Evolutionary conservation across 2,797 vertebrate genomes (phyloP).

Genomic region (Tiaroga cobitis): DNA sequence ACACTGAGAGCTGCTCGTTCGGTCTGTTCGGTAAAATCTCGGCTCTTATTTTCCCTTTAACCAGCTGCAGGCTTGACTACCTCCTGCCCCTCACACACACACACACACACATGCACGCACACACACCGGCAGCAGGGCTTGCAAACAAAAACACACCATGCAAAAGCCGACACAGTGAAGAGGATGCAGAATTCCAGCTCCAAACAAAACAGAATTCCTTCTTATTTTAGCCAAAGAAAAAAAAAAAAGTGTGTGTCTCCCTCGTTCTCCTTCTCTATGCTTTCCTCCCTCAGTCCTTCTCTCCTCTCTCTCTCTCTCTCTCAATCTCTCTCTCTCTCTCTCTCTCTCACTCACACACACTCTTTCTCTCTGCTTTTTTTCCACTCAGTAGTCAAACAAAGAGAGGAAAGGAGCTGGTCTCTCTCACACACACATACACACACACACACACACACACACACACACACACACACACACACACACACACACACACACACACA

Average conservation of each 20-base stretch:
- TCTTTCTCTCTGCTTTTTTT: slow-evolving; percentile 72
- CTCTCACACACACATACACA: slow-evolving; percentile 55
- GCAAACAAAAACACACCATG: slow-evolving; percentile 58
- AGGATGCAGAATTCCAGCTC: slow-evolving; percentile 45
- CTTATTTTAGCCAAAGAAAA: slow-evolving; percentile 59
- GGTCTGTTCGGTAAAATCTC: slow-evolving; percentile 76
- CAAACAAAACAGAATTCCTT: slow-evolving; percentile 49
- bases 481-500: slow-evolving; percentile 66
- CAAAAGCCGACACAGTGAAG: slow-evolving; percentile 50
- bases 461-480: slow-evolving; percentile 70
- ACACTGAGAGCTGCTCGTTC: slow-evolving; percentile 60
- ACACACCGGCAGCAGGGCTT: slow-evolving; percentile 24
- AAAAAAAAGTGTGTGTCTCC: slow-evolving; percentile 62
- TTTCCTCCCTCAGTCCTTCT: slow-evolving; percentile 53
- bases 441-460: slow-evolving; percentile 69
- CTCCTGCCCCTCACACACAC: slow-evolving; percentile 64
- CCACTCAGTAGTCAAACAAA: slow-evolving; percentile 86
- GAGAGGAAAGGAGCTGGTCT: slow-evolving; percentile 82
- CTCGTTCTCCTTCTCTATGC: slow-evolving; percentile 53
- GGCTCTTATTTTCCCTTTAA: slow-evolving; percentile 71
- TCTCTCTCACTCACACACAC: slow-evolving; percentile 66
- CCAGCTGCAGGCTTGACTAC: slow-evolving; percentile 70
- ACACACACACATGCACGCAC: slow-evolving; percentile 3
- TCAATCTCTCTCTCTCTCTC: slow-evolving; percentile 56
- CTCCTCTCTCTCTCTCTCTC: slow-evolving; percentile 60